phyloP scores from a whole-genome alignment of 1,140 invertebrate genomes.

The Oryzaephilus surinamensis region DNA sequence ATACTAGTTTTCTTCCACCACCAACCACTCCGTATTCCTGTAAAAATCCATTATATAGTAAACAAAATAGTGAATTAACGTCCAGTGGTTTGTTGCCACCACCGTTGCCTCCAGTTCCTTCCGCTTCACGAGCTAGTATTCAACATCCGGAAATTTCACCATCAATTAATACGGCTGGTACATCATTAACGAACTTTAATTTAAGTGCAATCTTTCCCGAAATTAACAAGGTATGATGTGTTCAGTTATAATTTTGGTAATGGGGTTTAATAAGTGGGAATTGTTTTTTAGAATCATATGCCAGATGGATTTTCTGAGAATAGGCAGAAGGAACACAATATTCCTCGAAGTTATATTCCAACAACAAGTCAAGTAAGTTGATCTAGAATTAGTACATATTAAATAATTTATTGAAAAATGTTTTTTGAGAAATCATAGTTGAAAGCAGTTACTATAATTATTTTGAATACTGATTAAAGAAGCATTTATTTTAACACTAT shows the following conservation, averaged over 20 bases:
- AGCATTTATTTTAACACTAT: no score
- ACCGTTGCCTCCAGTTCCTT: constrained; percentile 13
- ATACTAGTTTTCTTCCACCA: constrained; percentile 28
- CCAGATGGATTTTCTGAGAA: not conserved
- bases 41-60: constrained; percentile 32
- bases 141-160: constrained; percentile 31
- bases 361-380: no score
- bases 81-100: constrained; percentile 21
- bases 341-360: not conserved
- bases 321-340: not conserved
- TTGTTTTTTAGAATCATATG: not conserved
- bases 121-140: constrained; percentile 12
- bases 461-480: no score
- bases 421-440: no score
- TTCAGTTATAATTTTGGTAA: not conserved
- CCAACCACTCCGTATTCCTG: constrained; percentile 29
- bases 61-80: constrained; percentile 17
- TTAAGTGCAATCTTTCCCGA: constrained; percentile 58
- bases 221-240: constrained; percentile 40
- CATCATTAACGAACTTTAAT: constrained; percentile 55
- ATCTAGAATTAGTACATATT: not conserved
- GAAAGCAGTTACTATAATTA: no score
- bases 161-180: constrained; percentile 33
- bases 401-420: not conserved
- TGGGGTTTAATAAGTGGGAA: not conserved